Percentiles rank a stretch among this genome's conserved stretches.
These are phyloP conservation scores for Bubo scandiacus DNA, from an alignment of 2,113 vertebrate genomes.

Conservation along the genomic window DNA sequence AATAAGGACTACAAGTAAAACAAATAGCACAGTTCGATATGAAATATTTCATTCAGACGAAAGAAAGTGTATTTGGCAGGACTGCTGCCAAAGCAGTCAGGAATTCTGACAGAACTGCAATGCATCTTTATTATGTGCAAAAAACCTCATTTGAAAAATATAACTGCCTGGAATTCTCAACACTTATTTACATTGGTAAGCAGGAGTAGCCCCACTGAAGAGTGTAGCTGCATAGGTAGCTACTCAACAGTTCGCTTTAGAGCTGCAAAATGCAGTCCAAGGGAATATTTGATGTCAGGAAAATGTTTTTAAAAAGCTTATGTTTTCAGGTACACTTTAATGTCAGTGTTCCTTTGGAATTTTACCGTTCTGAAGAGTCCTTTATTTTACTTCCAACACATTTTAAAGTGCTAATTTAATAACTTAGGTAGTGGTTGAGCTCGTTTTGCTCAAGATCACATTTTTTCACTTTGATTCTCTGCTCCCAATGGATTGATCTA, in stretches of 20 bases:
- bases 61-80: constrained; percentile 34
- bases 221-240: neutral
- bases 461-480: neutral
- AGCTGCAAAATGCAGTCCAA: neutral
- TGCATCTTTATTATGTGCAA: neutral
- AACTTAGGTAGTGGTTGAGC: neutral
- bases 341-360: neutral
- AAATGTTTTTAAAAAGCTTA: neutral
- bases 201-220: neutral
- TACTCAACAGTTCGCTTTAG: neutral
- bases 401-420: neutral
- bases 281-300: neutral
- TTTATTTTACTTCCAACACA: neutral
- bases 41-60: constrained; percentile 33
- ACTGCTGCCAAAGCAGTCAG: constrained; percentile 16
- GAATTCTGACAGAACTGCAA: constrained; percentile 36
- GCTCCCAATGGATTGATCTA: neutral
- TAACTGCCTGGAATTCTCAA: neutral
- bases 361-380: neutral
- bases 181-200: neutral
- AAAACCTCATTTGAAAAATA: constrained; percentile 16
- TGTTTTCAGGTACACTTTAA: neutral
- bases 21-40: constrained; percentile 25
- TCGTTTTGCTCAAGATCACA: neutral
- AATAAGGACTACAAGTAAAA: constrained; percentile 32